Evolutionary conservation across 64 coral and sea anemone genomes (phyloP), one percentile per base, ranked within the genome.

Genomic region (Montipora foliosa): DNA sequence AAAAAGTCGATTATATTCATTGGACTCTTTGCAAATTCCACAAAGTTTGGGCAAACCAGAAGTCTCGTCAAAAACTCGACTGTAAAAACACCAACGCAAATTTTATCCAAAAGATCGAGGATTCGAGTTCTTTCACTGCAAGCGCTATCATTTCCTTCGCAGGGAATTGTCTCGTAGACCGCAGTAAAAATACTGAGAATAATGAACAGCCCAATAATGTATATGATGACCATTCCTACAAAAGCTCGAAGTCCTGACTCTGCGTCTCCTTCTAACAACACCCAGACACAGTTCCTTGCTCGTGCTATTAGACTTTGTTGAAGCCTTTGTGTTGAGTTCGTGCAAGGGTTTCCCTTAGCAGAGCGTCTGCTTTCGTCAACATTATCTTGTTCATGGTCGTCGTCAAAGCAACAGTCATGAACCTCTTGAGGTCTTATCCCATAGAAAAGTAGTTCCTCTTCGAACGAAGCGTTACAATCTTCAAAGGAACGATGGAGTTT

Each of bases 351-450:
- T 17, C 15, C 67, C 11, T 47, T 73, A 4, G 25, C 89, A 72
- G 74, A 85, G 45, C 47, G 61, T 85, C 17, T 95, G 72, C 69
- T 90, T 49, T 8, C 74, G 8, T 91, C 83, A 12, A 58, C 87
- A 25, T 90, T 77, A 9, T 96, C 91, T 8, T 94, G 80, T 12
- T 89, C 92, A 9, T 88, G 67, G 4, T 96, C 92, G 14, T 98
- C 92, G 37, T 98, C 93, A 64, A 97, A 97, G 29, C 96, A 97
- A 69, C 96, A 97, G 37, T 97, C 96, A 50, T 97, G 93, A n/a
- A 97, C 91, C 58, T 97, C 96, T 49, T 89, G 81, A 3, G 96
- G 96, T 29, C 88, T 66, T 17, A 97, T 95, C 24, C 96, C 96
- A 72, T 95, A 97, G 84, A 97, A 97, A 1, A 84, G 16, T 1